Evolutionary conservation across 2,888 invertebrate genomes (phyloP).

Genomic region (Suillia variegata): DNA sequence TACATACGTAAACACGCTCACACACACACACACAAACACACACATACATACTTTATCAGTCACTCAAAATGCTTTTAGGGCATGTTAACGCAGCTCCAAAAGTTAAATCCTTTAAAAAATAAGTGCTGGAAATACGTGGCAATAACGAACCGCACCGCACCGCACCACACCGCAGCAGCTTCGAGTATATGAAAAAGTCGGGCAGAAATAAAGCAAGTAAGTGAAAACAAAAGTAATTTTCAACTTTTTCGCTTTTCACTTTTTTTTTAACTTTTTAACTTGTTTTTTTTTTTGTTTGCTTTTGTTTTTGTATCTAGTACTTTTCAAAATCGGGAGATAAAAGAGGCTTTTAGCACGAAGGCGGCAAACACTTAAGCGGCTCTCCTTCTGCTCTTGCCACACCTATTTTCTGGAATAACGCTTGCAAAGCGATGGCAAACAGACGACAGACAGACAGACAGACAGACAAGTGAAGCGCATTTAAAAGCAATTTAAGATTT

Average conservation of each 20-base stretch:
- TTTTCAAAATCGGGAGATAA: no score
- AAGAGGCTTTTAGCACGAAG: neutral
- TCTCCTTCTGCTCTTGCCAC: no score
- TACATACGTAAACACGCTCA: neutral
- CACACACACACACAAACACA: conserved; percentile 14
- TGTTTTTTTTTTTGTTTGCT: no score
- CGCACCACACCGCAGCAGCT: neutral
- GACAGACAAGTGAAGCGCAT: no score
- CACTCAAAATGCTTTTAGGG: conserved; percentile 8
- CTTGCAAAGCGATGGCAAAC: no score
- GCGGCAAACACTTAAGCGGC: neutral
- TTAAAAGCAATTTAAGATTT: no score
- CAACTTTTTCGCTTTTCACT: conserved; percentile 5
- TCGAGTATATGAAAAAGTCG: no score
- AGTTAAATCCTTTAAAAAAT: conserved; percentile 9
- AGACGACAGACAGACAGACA: no score
- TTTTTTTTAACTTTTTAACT: no score
- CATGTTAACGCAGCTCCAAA: neutral
- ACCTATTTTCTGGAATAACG: no score
- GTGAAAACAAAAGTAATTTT: conserved; percentile 1
- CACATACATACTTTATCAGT: neutral
- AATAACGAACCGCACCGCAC: neutral
- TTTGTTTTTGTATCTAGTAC: no score
- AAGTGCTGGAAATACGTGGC: no score
- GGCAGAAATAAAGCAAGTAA: neutral